Conservation (phyloP, 1,140 invertebrate genomes). For the Diuraphis noxia region DNA sequence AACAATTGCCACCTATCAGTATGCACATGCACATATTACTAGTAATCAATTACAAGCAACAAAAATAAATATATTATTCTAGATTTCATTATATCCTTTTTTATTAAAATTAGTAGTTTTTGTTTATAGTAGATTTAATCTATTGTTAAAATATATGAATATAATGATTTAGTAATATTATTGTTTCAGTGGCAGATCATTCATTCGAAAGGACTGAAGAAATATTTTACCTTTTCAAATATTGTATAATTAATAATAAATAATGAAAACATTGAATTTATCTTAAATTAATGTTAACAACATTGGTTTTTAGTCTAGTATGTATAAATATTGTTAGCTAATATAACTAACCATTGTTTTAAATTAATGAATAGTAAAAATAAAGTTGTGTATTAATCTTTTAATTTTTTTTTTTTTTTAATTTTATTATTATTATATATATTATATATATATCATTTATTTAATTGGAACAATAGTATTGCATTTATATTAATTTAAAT, state of each 20-base stretch:
- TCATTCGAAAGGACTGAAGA: constrained; percentile 73
- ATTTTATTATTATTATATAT: constrained; percentile 17
- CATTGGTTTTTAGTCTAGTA: constrained; percentile 47
- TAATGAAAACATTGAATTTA: constrained; percentile 47
- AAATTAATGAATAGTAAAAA: constrained; percentile 45
- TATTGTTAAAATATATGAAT: constrained; percentile 16
- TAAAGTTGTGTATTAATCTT: constrained; percentile 34
- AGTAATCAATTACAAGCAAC: neutral
- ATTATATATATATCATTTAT: constrained; percentile 14
- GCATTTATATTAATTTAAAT: constrained; percentile 50
- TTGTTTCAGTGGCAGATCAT: constrained; percentile 71
- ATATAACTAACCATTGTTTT: constrained; percentile 53
- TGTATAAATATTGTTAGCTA: constrained; percentile 55
- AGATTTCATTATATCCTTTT: neutral
- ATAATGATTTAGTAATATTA: constrained; percentile 55
- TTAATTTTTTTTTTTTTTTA: constrained; percentile 3
- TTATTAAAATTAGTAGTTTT: neutral
- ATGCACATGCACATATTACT: neutral
- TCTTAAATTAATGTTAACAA: constrained; percentile 50
- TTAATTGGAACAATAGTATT: constrained; percentile 45
- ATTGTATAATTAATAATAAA: constrained; percentile 44
- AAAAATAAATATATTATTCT: neutral
- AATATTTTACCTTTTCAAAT: constrained; percentile 40
- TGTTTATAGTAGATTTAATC: neutral
- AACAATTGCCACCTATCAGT: neutral